A percentile compares a stretch with the other conserved stretches of the same genome.
Evolutionary conservation across 2,888 invertebrate species (phyloP).

Genomic region (Lampropteryx suffumata): DNA sequence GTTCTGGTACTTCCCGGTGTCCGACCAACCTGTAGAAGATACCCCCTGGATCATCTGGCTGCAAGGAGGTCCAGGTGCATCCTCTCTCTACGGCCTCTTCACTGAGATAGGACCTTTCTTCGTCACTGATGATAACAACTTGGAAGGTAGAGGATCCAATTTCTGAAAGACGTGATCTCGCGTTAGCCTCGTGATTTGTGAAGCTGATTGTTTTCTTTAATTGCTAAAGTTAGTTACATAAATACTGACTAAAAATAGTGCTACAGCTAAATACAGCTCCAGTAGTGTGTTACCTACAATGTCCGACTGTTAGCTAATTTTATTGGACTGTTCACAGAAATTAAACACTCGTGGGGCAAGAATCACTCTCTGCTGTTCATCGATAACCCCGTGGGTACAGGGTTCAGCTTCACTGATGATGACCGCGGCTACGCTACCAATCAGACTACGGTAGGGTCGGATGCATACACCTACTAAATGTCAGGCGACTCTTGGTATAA

Average conservation of each 20-base stretch:
- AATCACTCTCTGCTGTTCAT: conserved; percentile 85
- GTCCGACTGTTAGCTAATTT: no score
- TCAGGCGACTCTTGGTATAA: no score
- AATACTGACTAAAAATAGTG: no score
- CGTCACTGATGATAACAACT: conserved; percentile 64
- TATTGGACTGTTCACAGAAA: conserved; percentile 54
- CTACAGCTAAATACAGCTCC: no score
- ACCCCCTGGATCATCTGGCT: conserved; percentile 84
- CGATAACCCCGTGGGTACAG: conserved; percentile 86
- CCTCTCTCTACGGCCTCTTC: conserved; percentile 82
- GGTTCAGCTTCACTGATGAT: conserved; percentile 85
- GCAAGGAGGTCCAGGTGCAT: conserved; percentile 84
- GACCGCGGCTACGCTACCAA: conserved; percentile 84
- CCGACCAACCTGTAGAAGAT: conserved; percentile 70
- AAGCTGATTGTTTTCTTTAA: no score
- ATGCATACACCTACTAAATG: background rate
- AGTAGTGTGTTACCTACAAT: no score
- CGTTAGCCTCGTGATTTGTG: no score
- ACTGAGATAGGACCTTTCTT: conserved; percentile 85
- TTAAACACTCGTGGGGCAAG: conserved; percentile 83
- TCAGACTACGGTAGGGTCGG: conserved; percentile 78
- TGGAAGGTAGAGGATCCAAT: conserved; percentile 53
- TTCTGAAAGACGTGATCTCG: no score
- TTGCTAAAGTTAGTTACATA: no score
- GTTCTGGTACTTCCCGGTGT: conserved; percentile 93